Evolutionary conservation across 2,797 vertebrate genomes (phyloP).

Genomic region (Pempheris klunzingeri): DNA sequence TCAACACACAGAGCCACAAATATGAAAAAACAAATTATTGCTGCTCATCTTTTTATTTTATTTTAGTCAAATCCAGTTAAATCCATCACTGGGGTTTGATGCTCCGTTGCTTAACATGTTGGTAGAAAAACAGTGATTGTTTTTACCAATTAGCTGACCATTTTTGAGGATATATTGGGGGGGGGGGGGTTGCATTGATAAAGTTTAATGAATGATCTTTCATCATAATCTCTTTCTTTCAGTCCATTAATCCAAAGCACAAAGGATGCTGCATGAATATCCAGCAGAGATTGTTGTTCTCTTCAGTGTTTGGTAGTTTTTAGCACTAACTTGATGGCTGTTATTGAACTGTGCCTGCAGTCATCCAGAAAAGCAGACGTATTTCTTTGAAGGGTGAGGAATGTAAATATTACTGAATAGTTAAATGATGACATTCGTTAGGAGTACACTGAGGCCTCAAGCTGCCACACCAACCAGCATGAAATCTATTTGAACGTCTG

Average conservation of each 20-base stretch:
- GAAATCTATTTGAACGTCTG: conserved; percentile 34
- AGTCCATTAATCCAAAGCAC: not conserved
- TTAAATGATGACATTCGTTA: conserved; percentile 29
- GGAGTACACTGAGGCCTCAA: not conserved
- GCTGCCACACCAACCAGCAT: not conserved
- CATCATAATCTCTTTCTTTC: not conserved
- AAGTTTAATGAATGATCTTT: conserved; percentile 5
- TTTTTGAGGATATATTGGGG: not conserved
- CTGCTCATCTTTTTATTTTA: too few relatives aligned
- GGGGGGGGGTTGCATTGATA: not conserved
- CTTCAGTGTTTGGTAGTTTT: not conserved
- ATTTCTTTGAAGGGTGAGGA: conserved; percentile 30
- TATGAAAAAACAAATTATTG: not conserved
- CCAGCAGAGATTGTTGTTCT: not conserved
- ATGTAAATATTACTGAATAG: conserved; percentile 35
- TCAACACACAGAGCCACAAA: not conserved
- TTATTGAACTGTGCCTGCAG: conserved; percentile 18
- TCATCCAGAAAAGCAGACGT: not conserved
- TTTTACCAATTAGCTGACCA: not conserved
- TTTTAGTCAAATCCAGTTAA: conserved; percentile 15
- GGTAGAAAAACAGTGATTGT: not conserved
- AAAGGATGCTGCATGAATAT: not conserved
- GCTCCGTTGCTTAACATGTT: conserved; percentile 1
- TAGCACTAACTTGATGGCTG: not conserved
- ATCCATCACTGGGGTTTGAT: conserved; percentile 9